Percentiles rank a stretch among this genome's conserved stretches.
Conservation (phyloP, 37 sponge, comb jelly and placozoan genomes). For the Chondrosia reniformis region DNA sequence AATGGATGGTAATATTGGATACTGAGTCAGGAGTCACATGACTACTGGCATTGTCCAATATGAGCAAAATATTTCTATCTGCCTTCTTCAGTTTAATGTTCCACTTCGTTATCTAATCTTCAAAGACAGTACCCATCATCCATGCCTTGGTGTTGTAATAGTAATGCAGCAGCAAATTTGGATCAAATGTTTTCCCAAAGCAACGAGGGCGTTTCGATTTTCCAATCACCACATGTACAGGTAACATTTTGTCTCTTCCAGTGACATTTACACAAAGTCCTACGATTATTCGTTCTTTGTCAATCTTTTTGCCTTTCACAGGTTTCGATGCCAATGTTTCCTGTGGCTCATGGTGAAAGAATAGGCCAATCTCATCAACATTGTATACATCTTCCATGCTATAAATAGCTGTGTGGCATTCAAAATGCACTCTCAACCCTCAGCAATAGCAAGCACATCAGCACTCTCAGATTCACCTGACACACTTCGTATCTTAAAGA, state of each 20-base stretch:
- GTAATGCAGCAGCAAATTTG: background rate
- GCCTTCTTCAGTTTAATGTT: background rate
- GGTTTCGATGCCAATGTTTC: background rate
- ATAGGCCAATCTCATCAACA: background rate
- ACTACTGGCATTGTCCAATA: background rate
- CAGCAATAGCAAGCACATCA: background rate
- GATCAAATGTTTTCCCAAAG: background rate
- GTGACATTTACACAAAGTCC: background rate
- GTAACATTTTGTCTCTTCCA: background rate
- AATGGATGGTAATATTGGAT: background rate
- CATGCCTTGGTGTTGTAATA: background rate
- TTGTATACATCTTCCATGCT: background rate
- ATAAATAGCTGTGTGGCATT: background rate
- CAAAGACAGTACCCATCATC: background rate
- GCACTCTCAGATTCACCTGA: background rate
- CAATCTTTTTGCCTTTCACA: background rate
- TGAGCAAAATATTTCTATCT: background rate
- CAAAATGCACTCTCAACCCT: background rate
- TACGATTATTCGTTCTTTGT: background rate
- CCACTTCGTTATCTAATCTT: background rate
- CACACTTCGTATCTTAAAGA: background rate
- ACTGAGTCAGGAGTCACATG: background rate
- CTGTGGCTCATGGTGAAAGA: background rate
- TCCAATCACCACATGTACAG: background rate
- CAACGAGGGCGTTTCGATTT: background rate